Conservation (phyloP, 2,113 vertebrate genomes). For the Struthidea cinerea region DNA sequence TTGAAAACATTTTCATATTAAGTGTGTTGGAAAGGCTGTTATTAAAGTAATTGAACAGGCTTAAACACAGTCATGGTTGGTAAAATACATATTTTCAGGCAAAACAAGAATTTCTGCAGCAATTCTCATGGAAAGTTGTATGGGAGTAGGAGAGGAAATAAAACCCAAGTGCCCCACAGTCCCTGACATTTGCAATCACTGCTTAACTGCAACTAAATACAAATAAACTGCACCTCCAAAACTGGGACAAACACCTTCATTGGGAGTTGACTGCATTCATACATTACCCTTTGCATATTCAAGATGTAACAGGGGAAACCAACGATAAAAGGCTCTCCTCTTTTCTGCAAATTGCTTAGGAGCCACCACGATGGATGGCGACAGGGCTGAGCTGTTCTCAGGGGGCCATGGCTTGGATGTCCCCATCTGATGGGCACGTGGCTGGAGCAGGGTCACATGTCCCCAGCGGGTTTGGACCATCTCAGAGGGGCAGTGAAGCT, state of each 20-base stretch:
- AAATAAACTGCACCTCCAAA: background rate
- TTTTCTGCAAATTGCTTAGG: background rate
- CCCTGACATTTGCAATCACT: background rate
- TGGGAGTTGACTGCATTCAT: background rate
- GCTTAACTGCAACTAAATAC: background rate
- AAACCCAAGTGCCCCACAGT: background rate
- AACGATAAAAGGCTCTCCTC: background rate
- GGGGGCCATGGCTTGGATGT: background rate
- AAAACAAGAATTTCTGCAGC: background rate
- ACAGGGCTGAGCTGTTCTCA: background rate
- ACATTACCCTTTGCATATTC: background rate
- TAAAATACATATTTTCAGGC: background rate
- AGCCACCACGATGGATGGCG: background rate
- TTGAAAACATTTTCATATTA: background rate
- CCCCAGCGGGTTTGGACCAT: accelerated
- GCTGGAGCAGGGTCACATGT: accelerated
- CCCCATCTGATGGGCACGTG: accelerated
- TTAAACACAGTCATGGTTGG: background rate
- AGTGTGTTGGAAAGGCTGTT: background rate
- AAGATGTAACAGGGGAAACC: background rate
- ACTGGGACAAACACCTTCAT: background rate
- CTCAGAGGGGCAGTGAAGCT: background rate
- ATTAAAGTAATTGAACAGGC: background rate
- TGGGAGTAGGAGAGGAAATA: background rate
- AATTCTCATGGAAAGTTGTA: background rate